Base-by-base conservation (phyloP, 2,113 vertebrate genomes). In the Takifugu bimaculatus region DNA sequence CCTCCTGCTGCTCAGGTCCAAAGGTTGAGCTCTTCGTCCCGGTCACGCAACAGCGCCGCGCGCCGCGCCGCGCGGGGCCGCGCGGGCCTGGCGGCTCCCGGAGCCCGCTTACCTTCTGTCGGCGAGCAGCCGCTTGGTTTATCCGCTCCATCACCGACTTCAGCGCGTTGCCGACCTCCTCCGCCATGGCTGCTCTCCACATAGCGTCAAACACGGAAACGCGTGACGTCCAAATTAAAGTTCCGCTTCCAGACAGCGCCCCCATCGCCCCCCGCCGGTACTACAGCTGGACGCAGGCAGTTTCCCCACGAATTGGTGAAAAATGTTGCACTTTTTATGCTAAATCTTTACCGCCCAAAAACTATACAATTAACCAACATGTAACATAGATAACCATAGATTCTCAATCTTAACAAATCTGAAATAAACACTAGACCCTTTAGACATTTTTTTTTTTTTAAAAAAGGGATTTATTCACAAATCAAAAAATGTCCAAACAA, bases 151-250 rank as follows among this genome's bases (percentile, higher is more conserved):
- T 75, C 42, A 91, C 91, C 10, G 90, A 84, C 70, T 79, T 88
- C 1, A 92, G 57, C 73, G 91, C 89, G 70, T 88, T 91, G 11
- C 89, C 87, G 64, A 92, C 70, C 87, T 92, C 90, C 73, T 90
- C 89, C 91, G 91, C 90, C 91, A 92, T 92, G 64, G 83, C 87
- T 83, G 64, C 81, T 89, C 69, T 92, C 91, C 88, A 91, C 91
- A 92, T 89, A 71, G 39, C 74, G 75, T 85, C 81, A 69, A 43
- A 27, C n/a, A 39, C 35, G 35, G 35, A 39, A 11, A 39, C 4
- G 35, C 35, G 35, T 39, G 35, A 39, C 35, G 35, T 39, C 35
- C 80, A 82, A 64, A 77, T 83, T 82, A 82, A 66, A 78, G 71
- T 26, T 15, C 9, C 0, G 0, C 6, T 0, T 12, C 2, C 3